Base-by-base conservation (phyloP, 2,797 vertebrate species). In the Megaceryle alcyon region DNA sequence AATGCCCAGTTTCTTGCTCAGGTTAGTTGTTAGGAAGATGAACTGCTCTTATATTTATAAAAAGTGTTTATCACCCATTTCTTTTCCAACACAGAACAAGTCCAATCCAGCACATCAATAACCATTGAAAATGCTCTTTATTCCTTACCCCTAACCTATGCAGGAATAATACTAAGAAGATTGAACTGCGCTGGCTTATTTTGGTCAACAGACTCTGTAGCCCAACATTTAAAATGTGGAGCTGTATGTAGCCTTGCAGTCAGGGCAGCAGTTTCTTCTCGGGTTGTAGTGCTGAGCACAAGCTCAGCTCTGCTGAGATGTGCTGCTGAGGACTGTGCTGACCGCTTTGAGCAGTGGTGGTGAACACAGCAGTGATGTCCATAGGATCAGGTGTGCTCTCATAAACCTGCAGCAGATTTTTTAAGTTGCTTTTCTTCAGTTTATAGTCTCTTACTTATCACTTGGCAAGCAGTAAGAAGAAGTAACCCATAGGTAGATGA, bases 311-410 rank as follows among this genome's bases (percentile, higher is more conserved):
- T 29, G 65, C 29, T 63, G 23, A 23, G 8, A 2, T 2, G 2
- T 11, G 15, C 51, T 43, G 65, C 46, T 6, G 41, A 31, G 86
- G 72, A 10, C 35, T 26, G 33, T 22, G 75, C 70, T 59, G 43
- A 6, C 57, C 23, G 43, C 64, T 17, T 22, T 9, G 14, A 29
- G 64, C 2, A 1, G 39, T 46, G 3, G 1, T 13, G 7, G 20
- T 28, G 39, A 43, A 56, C 3, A 4, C 41, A 22, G 7, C 4
- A 37, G 57, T 25, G 56, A 60, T 51, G 56, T 21, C 18, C 22
- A 2, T 7, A 43, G 22, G 26, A 43, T n/a, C 15, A 21, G 28
- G 13, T 18, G 10, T 56, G 39, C 4, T 54, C 15, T 39, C 3
- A 1, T 16, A n/a, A 70, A 29, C 37, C 17, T 41, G 37, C 49